phyloP scores from a whole-genome alignment of 2,113 vertebrate genomes.

The Passer montanus region DNA sequence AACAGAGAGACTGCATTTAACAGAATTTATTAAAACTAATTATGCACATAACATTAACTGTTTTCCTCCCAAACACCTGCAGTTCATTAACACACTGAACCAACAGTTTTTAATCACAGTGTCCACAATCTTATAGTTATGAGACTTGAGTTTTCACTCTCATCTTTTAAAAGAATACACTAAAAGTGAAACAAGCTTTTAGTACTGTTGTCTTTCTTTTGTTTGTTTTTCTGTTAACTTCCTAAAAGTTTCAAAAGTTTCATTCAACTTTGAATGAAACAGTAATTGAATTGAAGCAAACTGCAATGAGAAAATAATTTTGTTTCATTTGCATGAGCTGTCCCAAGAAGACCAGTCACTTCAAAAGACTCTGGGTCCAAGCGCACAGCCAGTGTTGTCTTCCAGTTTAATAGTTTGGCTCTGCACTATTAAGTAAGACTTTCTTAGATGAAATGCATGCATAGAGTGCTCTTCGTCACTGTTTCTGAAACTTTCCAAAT shows the following conservation, averaged over 20 bases:
- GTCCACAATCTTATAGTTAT: not conserved
- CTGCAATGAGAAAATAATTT: not conserved
- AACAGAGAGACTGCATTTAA: not conserved
- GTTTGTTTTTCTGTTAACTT: not conserved
- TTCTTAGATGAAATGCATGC: not conserved
- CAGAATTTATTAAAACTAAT: not conserved
- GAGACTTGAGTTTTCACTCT: not conserved
- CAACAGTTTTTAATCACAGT: not conserved
- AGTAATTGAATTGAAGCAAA: not conserved
- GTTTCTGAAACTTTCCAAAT: not conserved
- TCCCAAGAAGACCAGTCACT: not conserved
- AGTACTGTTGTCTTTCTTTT: not conserved
- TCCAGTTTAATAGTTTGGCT: not conserved
- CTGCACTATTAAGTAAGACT: not conserved
- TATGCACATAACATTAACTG: not conserved
- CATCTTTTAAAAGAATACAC: not conserved
- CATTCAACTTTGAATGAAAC: not conserved
- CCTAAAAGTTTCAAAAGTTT: not conserved
- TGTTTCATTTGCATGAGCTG: not conserved
- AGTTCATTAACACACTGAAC: not conserved
- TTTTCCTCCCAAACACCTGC: not conserved
- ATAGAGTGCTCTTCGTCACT: not conserved
- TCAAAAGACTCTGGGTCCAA: not conserved
- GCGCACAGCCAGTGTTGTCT: not conserved
- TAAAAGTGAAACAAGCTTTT: not conserved